Base-by-base conservation (phyloP, 2,888 invertebrate genomes). In the Agapetus fuscipes region DNA sequence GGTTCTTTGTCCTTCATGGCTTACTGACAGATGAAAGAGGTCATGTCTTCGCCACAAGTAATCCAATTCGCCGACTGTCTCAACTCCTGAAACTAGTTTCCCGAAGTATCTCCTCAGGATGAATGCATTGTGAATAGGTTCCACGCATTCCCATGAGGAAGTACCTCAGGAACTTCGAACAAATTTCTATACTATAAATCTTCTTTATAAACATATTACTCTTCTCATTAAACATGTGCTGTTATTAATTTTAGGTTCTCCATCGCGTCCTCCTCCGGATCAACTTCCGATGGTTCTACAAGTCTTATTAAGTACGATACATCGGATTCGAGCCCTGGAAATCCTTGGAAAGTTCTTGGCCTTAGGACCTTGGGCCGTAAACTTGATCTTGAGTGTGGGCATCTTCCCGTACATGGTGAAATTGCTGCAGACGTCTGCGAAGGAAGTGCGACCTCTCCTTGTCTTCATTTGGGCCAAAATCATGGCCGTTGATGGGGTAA, bases 391-490 rank as follows among this genome's bases (percentile, higher is more conserved):
- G 15, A 88, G 88, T 37, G 98, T 98, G 30, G 97, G 98, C 51
- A 97, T 98, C 58, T 98, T 97, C 64, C 98, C 98, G 0, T 98
- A 98, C 64, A 95, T 98, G 53, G 74, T 98, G 38, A 96, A 96
- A 65, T 67, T 99, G 51, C 72, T 98, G 52, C 97, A 98, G 66
- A 94, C 94, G 52, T 86, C 87, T 47, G 94, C 94, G 3, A 77
- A 80, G 52, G 97, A 98, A 61, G 68, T 98, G 50, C 73, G 95
- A 41, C 88, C 94, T 5, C 75, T 94, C 43, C 75, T 98, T 52
- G 94, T 97, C 30, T 96, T 95, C 62, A 96, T 98, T 52, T 98
- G 98, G 98, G 95, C 98, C 12, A 95, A 96, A 69, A 95, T 98
- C 53, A 70, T 98, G 41, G 94, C 96, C 17, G 93, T 96, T 3